Conservation (phyloP, 2,888 invertebrate species). For the Dendrolimus houi region DNA sequence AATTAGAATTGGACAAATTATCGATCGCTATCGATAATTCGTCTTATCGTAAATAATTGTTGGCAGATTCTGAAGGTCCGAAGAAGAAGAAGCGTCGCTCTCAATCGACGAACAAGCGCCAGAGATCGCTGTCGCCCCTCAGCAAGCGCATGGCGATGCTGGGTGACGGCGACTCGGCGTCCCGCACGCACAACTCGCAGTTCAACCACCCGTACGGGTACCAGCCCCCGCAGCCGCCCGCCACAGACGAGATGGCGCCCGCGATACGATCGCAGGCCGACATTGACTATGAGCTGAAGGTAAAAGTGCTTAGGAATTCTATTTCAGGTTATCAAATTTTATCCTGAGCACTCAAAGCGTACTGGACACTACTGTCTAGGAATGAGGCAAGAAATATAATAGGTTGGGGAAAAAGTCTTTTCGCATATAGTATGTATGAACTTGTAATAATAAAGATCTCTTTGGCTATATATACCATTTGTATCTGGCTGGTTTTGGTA, state of each 20-base stretch:
- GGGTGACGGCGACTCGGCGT: conserved; percentile 67
- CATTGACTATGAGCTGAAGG: conserved; percentile 81
- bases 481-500: no score
- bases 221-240: conserved; percentile 75
- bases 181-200: conserved; percentile 76
- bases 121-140: conserved; percentile 86
- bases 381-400: no score
- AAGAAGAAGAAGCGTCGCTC: conserved; percentile 78
- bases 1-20: no score
- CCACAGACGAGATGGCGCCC: conserved; percentile 44
- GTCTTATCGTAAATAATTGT: no score
- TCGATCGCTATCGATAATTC: no score
- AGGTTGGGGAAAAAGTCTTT: no score
- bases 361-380: no score
- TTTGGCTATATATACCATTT: no score
- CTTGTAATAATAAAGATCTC: no score
- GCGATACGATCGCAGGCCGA: conserved; percentile 60
- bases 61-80: conserved; percentile 67
- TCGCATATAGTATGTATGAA: no score
- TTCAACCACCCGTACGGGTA: conserved; percentile 82
- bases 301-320: conserved; percentile 12
- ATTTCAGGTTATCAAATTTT: no score
- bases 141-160: conserved; percentile 89
- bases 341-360: no score
- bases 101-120: conserved; percentile 76